Evolutionary conservation across 2,797 vertebrate genomes (phyloP).

Genomic region (Gymnopithys bicolor): DNA sequence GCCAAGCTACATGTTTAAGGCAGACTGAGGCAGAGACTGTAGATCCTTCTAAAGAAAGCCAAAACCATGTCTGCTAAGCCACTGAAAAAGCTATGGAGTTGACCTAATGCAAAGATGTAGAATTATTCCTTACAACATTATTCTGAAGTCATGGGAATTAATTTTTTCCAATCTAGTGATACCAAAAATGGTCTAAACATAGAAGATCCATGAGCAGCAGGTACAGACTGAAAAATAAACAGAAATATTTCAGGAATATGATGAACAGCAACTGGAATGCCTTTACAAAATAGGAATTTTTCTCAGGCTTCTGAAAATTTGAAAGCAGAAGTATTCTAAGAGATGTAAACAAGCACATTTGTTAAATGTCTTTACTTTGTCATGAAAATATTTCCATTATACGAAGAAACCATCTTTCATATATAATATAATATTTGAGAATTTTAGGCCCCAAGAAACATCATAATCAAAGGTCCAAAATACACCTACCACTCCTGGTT

Average conservation of each 20-base stretch:
- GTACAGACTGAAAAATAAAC: not conserved
- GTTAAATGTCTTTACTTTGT: not conserved
- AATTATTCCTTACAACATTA: not conserved
- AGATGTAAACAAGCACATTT: not conserved
- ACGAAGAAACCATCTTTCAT: not conserved
- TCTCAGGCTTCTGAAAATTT: not conserved
- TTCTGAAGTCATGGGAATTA: not conserved
- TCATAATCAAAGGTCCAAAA: not conserved
- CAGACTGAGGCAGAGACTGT: too few species aligned
- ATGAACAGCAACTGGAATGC: not conserved
- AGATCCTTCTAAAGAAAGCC: too few species aligned
- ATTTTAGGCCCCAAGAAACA: not conserved
- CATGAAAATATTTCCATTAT: not conserved
- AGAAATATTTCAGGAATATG: not conserved
- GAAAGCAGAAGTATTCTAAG: not conserved
- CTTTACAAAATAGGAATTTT: not conserved
- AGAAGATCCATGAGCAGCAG: not conserved
- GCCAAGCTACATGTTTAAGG: too few species aligned
- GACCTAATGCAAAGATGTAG: not conserved
- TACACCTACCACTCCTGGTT: not conserved
- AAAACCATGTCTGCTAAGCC: too few species aligned
- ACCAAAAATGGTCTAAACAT: conserved; percentile 12
- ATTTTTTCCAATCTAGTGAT: not conserved
- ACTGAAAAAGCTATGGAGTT: not conserved
- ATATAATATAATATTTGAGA: not conserved